Base-by-base conservation (phyloP, 2,888 invertebrate species). In the Elegia similella region DNA sequence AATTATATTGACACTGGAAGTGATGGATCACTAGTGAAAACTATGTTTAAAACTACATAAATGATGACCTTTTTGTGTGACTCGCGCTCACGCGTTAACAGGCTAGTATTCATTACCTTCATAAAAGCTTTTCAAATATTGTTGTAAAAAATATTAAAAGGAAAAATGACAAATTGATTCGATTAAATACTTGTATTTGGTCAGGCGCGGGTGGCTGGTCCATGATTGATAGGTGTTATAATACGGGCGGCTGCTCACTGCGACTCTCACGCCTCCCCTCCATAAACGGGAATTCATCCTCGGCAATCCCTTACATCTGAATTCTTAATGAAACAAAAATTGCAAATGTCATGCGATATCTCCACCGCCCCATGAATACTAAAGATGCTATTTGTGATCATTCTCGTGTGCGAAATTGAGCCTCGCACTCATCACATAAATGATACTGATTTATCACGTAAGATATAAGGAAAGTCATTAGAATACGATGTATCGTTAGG, bases 311-410 rank as follows among this genome's bases (percentile, higher is more conserved):
- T 84, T 81, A 84, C 81, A 84, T 82, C 85, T 87, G 85, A 89
- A 90, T 87, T 86, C 79, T 80, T 89, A 88, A 90, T 88, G 87
- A 88, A 85, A 88, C 88, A 88, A 90, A 88, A 88, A 88, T 89
- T 88, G 86, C 87, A 86, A 88, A 89, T 86, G 88, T 86, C 85
- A 80, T 76, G 77, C 81, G 75, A 80, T 83, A 82, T 82, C 81
- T 82, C 84, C 80, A 73, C 79, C 80, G 75, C 76, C 78, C 87
- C 83, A 90, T 89, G 90, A 90, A 90, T 89, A 90, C 88, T 89
- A 88, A 89, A 85, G 86, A 86, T 80, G 86, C 84, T 80, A 86
- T 88, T 78, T 86, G 85, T 80, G 83, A 85, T 83, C 83, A 81
- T 82, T 82, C 80, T 75, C 80, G 76, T 79, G 78, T 77, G 77